Evolutionary conservation across 2,797 vertebrate species (phyloP), one percentile per base, ranked within the genome.

Genomic region (Zalophus californianus): DNA sequence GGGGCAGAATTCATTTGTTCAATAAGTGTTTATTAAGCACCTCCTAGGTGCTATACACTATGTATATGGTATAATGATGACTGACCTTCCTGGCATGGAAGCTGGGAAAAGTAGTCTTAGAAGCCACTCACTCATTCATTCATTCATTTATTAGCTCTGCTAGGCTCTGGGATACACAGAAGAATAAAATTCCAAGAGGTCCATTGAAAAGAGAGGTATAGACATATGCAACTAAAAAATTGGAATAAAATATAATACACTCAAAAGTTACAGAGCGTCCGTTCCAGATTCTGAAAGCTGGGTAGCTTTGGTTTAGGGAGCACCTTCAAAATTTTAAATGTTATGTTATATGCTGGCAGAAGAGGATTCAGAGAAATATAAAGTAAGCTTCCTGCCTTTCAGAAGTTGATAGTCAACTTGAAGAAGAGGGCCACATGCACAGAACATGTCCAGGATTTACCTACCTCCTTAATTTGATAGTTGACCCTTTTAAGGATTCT

Each of bases 351-450:
- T 75, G 27, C 64, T 44, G 16, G 38, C 11, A 77, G 58, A 87
- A 66, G 4, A 73, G 14, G 60, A 90, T 25, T 86, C 68, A 82
- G 15, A 92, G 54, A 96, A 84, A 88, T 48, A 66, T 29, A 93
- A 70, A 72, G 20, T 29, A 27, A 72, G 20, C 3, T 23, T 66
- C 15, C 29, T 66, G 23, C 7, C 56, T 72, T 96, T 90, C 56
- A 68, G 21, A 66, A 64, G 18, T 91, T 80, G 68, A 32, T 48
- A 86, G 66, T 35, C 12, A 18, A 80, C 78, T 58, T 86, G 27
- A 82, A 93, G 56, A 41, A 56, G 94, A 87, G 80, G 10, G 15
- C n/a, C 35, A 41, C 44, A 4, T 27, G 15, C 25, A 78, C 25
- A 88, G 16, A 13, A 62, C 38, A 41, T 62, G 1, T 75, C 15